phyloP scores from a whole-genome alignment of 2,797 vertebrate genomes.

The Molothrus ater region DNA sequence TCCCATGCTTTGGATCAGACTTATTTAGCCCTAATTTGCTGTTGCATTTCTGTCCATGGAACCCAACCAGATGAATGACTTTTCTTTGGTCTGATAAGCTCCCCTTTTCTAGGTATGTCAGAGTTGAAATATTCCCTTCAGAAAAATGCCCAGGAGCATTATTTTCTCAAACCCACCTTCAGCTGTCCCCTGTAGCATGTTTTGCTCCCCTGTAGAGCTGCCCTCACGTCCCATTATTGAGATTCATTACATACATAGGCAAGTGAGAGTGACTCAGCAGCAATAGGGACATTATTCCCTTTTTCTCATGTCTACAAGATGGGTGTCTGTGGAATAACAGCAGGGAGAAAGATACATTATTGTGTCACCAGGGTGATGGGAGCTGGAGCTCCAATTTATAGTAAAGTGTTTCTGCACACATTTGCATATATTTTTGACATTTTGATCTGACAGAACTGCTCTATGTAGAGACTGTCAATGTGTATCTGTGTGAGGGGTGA shows the following conservation, averaged over 20 bases:
- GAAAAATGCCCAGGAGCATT: background rate
- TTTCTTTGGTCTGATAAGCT: background rate
- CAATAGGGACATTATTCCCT: background rate
- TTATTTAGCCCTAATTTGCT: background rate
- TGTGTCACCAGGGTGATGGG: background rate
- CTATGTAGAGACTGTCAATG: background rate
- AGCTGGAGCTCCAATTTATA: background rate
- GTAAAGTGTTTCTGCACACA: background rate
- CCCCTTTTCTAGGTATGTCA: background rate
- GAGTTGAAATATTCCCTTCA: background rate
- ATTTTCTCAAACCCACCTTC: background rate
- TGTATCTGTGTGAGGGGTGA: background rate
- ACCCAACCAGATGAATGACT: background rate
- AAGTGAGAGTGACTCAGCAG: constrained; percentile 29
- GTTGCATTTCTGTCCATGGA: background rate
- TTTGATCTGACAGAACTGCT: background rate
- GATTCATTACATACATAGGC: background rate
- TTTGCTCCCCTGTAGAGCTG: background rate
- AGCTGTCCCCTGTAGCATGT: background rate
- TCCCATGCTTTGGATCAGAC: background rate
- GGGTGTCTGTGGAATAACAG: background rate
- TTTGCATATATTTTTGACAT: background rate
- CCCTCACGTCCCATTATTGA: background rate
- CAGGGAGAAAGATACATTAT: background rate
- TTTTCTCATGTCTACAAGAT: background rate